These are phyloP conservation scores for Brachyistius frenatus DNA, from an alignment of 2,113 vertebrate genomes.

Conservation along the genomic window DNA sequence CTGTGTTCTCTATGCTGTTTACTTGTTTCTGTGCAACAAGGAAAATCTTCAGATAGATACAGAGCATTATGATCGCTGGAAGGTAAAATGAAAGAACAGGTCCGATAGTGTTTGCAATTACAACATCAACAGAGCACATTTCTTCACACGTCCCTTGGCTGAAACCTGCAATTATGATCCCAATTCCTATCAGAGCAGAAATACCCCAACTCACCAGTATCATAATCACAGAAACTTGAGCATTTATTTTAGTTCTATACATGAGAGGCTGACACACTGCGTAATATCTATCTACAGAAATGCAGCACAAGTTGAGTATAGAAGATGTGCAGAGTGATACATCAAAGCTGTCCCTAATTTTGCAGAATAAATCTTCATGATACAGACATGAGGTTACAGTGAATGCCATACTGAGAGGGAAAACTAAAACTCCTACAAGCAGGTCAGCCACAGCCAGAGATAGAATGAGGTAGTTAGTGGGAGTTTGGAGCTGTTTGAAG, in stretches of 20 bases:
- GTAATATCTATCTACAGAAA: constrained; percentile 69
- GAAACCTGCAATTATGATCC: constrained; percentile 39
- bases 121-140: constrained; percentile 25
- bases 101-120: constrained; percentile 29
- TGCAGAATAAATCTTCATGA: constrained; percentile 46
- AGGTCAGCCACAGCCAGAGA: constrained; percentile 43
- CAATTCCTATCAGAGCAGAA: constrained; percentile 85
- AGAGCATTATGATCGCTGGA: constrained; percentile 44
- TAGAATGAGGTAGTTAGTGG: constrained; percentile 30
- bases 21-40: constrained; percentile 51
- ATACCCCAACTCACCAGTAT: constrained; percentile 84
- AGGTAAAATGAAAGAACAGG: constrained; percentile 57
- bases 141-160: constrained; percentile 30
- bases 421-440: constrained; percentile 17
- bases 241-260: constrained; percentile 84
- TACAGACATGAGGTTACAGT: constrained; percentile 46
- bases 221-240: constrained; percentile 76
- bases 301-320: constrained; percentile 64
- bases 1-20: constrained; percentile 25
- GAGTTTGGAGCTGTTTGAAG: constrained; percentile 36
- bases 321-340: constrained; percentile 51
- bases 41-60: constrained; percentile 56
- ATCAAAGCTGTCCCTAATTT: constrained; percentile 55
- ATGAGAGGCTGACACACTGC: constrained; percentile 75
- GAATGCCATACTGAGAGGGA: constrained; percentile 33